Percentiles rank a stretch among this genome's conserved stretches.
Evolutionary conservation across 1,140 invertebrate genomes (phyloP).

Genomic region (Zaprionus lachaisei): DNA sequence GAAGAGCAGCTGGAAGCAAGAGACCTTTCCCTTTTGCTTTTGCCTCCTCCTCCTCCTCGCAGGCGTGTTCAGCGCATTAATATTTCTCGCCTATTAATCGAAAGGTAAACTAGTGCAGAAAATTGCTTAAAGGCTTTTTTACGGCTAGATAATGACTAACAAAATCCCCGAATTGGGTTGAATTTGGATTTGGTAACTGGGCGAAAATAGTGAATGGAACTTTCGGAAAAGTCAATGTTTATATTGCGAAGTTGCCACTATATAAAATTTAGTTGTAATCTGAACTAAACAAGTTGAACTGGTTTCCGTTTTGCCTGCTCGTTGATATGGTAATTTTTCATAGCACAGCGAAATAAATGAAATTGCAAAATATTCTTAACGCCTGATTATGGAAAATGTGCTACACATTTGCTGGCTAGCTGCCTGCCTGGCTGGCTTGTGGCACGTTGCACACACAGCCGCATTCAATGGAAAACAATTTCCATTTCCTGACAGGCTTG

Average conservation of each 20-base stretch:
- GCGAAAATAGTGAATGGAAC: constrained; percentile 5
- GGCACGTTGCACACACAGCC: constrained; percentile 14
- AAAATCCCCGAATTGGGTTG: constrained; percentile 12
- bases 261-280: neutral
- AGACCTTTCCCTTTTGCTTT: constrained; percentile 43
- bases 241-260: neutral
- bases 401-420: constrained; percentile 62
- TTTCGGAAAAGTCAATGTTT: neutral
- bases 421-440: neutral
- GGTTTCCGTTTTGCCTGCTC: constrained; percentile 24
- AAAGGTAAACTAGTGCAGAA: constrained; percentile 68
- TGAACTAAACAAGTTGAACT: constrained; percentile 28
- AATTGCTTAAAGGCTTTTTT: constrained; percentile 46
- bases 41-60: constrained; percentile 37
- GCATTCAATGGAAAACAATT: constrained; percentile 72
- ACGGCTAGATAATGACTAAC: constrained; percentile 35
- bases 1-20: constrained; percentile 14
- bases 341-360: constrained; percentile 58
- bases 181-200: constrained; percentile 17
- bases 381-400: constrained; percentile 79
- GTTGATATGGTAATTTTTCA: constrained; percentile 17
- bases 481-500: constrained; percentile 72
- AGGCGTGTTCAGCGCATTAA: constrained; percentile 73
- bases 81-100: constrained; percentile 75
- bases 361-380: constrained; percentile 81